These are phyloP conservation scores for Catharus minimus DNA, from an alignment of 2,113 vertebrate genomes.

Conservation along the genomic window DNA sequence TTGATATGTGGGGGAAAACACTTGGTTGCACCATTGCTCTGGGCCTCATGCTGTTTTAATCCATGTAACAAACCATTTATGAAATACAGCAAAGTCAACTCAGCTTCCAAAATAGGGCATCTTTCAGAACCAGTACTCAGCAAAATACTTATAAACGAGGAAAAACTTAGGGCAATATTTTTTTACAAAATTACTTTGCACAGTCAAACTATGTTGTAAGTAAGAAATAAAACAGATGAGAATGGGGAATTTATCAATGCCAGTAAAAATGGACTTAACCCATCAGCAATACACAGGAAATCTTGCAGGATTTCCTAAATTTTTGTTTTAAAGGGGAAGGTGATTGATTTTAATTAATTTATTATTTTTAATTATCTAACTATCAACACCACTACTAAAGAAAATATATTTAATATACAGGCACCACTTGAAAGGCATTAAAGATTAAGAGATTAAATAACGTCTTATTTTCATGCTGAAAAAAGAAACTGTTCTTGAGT, in stretches of 20 bases:
- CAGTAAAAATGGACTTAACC: background rate
- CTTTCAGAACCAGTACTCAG: background rate
- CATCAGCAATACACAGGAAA: background rate
- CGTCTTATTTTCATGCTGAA: background rate
- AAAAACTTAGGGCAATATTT: background rate
- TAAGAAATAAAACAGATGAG: background rate
- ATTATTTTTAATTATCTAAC: background rate
- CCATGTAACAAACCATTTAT: conserved; percentile 22
- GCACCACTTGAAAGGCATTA: background rate
- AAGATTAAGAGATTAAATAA: background rate
- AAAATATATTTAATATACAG: background rate
- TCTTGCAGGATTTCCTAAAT: background rate
- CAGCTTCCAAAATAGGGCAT: background rate
- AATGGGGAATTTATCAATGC: background rate
- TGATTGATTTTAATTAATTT: background rate
- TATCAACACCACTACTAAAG: background rate
- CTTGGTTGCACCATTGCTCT: background rate
- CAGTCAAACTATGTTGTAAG: background rate
- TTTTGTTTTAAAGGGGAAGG: background rate
- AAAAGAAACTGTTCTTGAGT: background rate
- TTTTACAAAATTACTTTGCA: background rate
- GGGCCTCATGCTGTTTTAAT: background rate
- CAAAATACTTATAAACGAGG: background rate
- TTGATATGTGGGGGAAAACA: conserved; percentile 24
- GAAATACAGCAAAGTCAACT: conserved; percentile 1